Evolutionary conservation across 2,888 invertebrate genomes (phyloP).

Genomic region (Dyspetes luteomarginatus): DNA sequence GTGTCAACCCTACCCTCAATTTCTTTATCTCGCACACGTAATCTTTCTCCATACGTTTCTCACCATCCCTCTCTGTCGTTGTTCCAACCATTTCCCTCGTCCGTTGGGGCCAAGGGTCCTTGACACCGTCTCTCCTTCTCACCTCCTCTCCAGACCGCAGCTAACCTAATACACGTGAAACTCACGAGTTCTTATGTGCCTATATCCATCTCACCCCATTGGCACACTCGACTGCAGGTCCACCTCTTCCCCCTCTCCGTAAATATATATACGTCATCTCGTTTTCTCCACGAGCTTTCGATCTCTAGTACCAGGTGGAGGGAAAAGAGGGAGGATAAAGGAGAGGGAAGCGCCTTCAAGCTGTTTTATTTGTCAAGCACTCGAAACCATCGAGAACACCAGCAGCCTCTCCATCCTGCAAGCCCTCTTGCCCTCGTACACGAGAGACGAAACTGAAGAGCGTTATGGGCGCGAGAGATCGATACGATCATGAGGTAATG

Average conservation of each 20-base stretch:
- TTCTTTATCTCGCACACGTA: conserved; percentile 46
- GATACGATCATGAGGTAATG: conserved; percentile 64
- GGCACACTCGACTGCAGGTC: conserved; percentile 69
- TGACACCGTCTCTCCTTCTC: conserved; percentile 69
- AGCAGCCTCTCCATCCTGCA: background rate
- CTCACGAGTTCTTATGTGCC: background rate
- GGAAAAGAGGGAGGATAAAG: too few species aligned
- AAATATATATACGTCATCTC: conserved; percentile 22
- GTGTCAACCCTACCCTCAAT: conserved; percentile 41
- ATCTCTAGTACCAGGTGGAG: conserved; percentile 37
- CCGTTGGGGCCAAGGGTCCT: conserved; percentile 63
- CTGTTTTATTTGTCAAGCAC: conserved; percentile 76
- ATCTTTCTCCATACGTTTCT: conserved; percentile 19
- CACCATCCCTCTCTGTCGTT: background rate
- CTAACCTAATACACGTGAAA: conserved; percentile 16
- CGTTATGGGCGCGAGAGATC: conserved; percentile 36
- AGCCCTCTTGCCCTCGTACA: background rate
- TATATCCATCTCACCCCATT: conserved; percentile 59
- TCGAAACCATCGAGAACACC: conserved; percentile 48
- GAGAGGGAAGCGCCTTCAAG: too few species aligned
- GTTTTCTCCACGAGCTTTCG: conserved; percentile 44
- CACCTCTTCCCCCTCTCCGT: conserved; percentile 53
- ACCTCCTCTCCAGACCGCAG: conserved; percentile 11
- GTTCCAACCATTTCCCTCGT: conserved; percentile 6
- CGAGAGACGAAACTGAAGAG: conserved; percentile 73